phyloP scores from a whole-genome alignment of 2,113 vertebrate genomes.

The Hypomesus transpacificus region DNA sequence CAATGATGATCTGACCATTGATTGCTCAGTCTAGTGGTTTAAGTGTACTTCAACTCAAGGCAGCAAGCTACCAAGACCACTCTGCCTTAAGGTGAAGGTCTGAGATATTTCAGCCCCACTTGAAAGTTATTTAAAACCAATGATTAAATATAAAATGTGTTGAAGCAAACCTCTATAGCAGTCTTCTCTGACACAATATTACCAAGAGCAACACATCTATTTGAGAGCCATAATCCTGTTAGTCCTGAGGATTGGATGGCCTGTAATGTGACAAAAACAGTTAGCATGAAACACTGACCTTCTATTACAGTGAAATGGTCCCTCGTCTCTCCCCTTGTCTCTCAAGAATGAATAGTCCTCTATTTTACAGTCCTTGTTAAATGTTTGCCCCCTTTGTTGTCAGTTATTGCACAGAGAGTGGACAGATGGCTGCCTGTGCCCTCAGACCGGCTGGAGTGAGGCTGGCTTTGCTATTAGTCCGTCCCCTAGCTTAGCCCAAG shows the following conservation, averaged over 20 bases:
- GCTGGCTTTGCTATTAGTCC: constrained; percentile 74
- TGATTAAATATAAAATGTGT: background rate
- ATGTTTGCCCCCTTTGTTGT: constrained; percentile 70
- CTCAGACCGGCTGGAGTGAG: constrained; percentile 68
- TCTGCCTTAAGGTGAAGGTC: too few relatives aligned
- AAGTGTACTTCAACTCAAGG: background rate
- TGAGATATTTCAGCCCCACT: constrained; percentile 1
- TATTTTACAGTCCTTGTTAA: constrained; percentile 56
- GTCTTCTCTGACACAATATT: constrained; percentile 20
- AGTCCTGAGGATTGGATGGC: constrained; percentile 20
- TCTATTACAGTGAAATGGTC: constrained; percentile 39
- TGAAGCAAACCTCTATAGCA: constrained; percentile 7
- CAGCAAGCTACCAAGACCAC: background rate
- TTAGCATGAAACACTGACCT: constrained; percentile 72
- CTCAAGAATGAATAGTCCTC: constrained; percentile 52
- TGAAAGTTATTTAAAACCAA: background rate
- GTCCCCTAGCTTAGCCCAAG: constrained; percentile 73
- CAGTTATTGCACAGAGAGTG: constrained; percentile 66
- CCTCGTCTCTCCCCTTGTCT: constrained; percentile 46
- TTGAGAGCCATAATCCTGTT: constrained; percentile 20
- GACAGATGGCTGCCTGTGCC: constrained; percentile 77
- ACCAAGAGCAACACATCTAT: constrained; percentile 15
- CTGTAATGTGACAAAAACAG: constrained; percentile 35
- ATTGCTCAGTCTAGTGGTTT: background rate
- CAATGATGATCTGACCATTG: background rate